These are phyloP conservation scores for Dione vanillae DNA, from an alignment of 2,888 invertebrate species.

Conservation along the genomic window DNA sequence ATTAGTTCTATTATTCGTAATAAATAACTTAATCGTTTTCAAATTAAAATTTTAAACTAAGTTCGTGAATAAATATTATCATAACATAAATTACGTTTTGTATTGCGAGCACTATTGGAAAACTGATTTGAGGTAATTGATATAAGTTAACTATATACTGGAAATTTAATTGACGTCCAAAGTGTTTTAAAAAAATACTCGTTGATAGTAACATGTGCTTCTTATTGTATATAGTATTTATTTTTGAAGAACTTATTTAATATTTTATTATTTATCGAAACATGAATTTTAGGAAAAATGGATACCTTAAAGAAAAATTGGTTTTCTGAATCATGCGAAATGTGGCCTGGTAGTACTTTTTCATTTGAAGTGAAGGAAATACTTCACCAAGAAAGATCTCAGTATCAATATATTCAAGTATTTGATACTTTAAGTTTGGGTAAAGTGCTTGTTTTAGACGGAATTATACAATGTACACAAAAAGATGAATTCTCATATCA, in stretches of 20 bases:
- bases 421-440: conserved; percentile 93
- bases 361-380: conserved; percentile 93
- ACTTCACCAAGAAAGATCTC: conserved; percentile 90
- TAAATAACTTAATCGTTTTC: conserved; percentile 7
- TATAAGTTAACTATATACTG: background rate
- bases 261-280: background rate
- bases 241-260: background rate
- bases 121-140: conserved; percentile 13
- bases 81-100: too few relatives aligned
- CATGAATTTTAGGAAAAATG: conserved; percentile 75
- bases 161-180: background rate
- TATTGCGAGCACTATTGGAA: background rate
- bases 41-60: background rate
- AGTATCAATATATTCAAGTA: conserved; percentile 93
- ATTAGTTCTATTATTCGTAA: background rate
- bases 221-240: too few relatives aligned
- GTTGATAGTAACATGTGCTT: too few relatives aligned
- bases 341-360: conserved; percentile 96
- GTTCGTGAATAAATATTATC: too few relatives aligned
- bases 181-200: background rate
- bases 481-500: conserved; percentile 98
- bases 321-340: conserved; percentile 95
- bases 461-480: conserved; percentile 98
- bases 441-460: conserved; percentile 94
- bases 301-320: conserved; percentile 91